phyloP scores from a whole-genome alignment of 2,797 vertebrate species.

The Anguilla pacifica region DNA sequence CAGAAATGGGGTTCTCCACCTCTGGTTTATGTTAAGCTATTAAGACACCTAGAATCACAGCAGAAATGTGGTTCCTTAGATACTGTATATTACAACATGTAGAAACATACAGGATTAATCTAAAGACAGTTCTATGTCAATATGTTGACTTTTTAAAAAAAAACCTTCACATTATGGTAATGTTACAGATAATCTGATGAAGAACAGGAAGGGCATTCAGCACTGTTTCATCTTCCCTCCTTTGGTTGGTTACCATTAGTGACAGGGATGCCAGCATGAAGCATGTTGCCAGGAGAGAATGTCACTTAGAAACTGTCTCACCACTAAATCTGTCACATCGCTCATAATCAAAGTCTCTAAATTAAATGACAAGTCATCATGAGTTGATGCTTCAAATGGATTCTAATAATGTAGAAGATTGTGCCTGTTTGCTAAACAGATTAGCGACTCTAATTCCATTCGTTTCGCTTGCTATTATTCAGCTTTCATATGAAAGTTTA shows the following conservation, averaged over 20 bases:
- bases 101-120: neutral
- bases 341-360: neutral
- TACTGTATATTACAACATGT: neutral
- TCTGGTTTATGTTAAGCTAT: neutral
- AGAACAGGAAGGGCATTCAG: neutral
- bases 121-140: neutral
- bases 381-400: neutral
- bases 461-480: neutral
- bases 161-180: neutral
- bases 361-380: neutral
- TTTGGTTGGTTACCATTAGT: conserved; percentile 21
- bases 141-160: neutral
- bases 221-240: neutral
- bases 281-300: neutral
- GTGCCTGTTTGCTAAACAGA: neutral
- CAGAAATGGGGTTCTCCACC: neutral
- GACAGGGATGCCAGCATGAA: conserved; percentile 16
- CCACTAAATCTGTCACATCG: neutral
- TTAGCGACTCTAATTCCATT: neutral
- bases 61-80: neutral
- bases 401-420: neutral
- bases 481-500: neutral
- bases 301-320: neutral
- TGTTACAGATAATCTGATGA: neutral
- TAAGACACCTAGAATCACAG: neutral